A percentile compares a stretch with the other conserved stretches of the same genome.
Evolutionary conservation across 2,797 vertebrate genomes (phyloP).

Genomic region (Helostoma temminkii): DNA sequence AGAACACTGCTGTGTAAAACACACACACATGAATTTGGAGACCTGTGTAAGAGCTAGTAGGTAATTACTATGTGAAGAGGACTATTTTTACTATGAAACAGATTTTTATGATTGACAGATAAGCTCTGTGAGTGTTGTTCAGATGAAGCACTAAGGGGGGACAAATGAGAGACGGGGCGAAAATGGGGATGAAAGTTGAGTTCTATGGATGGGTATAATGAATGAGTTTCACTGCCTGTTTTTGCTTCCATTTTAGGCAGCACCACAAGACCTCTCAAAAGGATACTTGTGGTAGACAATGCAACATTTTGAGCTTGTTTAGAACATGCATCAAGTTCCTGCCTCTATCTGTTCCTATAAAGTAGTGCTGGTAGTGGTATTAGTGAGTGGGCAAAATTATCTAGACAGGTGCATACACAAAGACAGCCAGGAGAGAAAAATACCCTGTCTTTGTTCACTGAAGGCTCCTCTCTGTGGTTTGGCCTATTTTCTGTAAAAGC

Average conservation of each 20-base stretch:
- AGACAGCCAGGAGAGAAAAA: conserved; percentile 16
- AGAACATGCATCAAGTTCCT: conserved; percentile 45
- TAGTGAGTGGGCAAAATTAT: conserved; percentile 8
- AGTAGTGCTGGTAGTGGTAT: conserved; percentile 2
- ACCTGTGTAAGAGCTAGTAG: neutral
- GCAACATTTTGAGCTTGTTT: conserved; percentile 45
- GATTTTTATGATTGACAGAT: conserved; percentile 17
- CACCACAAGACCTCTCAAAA: conserved; percentile 31
- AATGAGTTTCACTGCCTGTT: conserved; percentile 19
- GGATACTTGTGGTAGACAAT: conserved; percentile 28
- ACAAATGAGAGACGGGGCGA: conserved; percentile 10
- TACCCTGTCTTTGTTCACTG: conserved; percentile 8
- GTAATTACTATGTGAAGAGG: neutral
- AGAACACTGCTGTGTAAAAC: neutral
- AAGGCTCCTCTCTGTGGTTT: conserved; percentile 13
- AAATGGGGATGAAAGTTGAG: neutral
- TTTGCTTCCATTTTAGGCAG: conserved; percentile 15
- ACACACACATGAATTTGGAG: neutral
- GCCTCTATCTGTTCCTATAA: conserved; percentile 42
- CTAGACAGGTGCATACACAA: conserved; percentile 29
- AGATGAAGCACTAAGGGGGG: conserved; percentile 12
- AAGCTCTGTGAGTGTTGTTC: conserved; percentile 2
- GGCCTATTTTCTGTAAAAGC: conserved; percentile 22
- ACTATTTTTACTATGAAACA: conserved; percentile 2
- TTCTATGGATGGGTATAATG: neutral